Base-by-base conservation (phyloP, 2,797 vertebrate species). In the Clarias platycephalus region DNA sequence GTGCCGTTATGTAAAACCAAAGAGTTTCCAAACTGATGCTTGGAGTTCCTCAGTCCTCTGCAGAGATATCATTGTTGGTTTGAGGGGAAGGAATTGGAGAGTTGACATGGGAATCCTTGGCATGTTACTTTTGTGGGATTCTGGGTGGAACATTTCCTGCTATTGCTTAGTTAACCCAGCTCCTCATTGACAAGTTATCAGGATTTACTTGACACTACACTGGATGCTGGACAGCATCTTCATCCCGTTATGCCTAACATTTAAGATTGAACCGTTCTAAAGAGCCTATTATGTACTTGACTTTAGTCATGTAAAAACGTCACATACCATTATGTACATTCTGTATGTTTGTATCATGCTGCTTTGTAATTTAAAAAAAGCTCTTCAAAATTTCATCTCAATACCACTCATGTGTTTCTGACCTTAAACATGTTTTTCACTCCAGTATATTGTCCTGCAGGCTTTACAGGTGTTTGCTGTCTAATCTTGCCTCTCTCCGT, bases 21-120 rank as follows among this genome's bases (percentile, higher is more conserved):
- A 76, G 20, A 62, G 20, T n/a, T 63, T 82, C 64, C 63, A 34
- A 44, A 63, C 12, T 1, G 26, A n/a, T 37, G 16, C 60, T 31
- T 83, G 55, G 75, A 63, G 58, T 53, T 80, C 15, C 74, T 40
- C 28, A 26, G 66, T 55, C 16, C 26, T 55, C 26, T 49, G 34
- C 58, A 37, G 58, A 13, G 44, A 37, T 71, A 86, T 72, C 79
- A 79, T 57, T 83, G 85, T 64, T 16, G 10, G 10, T 79, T 80
- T 55, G 22, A 79, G 40, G 53, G 58, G 57, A 82, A 40, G 71
- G 53, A 62, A 18, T 63, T 44, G 76, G 80, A 86, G 12, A 70
- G 13, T 49, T 79, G 74, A 82, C 74, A 78, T 34, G 60, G 31
- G 81, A 83, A 83, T 83, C 75, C 37, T 57, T 72, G 58, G 85